Percentiles rank a stretch among this genome's conserved stretches.
These are phyloP conservation scores for Omphaloscelis lunosa DNA, from an alignment of 2,888 invertebrate species.

Conservation along the genomic window DNA sequence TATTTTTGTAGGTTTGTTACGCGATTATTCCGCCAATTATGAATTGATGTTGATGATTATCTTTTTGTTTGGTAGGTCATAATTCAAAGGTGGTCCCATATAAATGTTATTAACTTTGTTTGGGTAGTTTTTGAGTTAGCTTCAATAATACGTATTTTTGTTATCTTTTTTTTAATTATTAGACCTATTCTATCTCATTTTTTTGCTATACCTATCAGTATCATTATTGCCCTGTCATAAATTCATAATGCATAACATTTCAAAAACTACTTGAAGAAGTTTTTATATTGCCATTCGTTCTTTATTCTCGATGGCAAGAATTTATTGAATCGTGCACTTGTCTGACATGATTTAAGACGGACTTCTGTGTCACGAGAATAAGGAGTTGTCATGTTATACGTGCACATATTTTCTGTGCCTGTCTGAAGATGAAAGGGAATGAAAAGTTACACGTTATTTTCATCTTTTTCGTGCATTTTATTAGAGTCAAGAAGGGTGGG, in stretches of 20 bases:
- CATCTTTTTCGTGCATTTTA: conserved; percentile 10
- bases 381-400: conserved; percentile 28
- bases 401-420: conserved; percentile 16
- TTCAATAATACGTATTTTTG: too few species aligned
- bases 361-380: conserved; percentile 6
- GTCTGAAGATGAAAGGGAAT: conserved; percentile 25
- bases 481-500: neutral
- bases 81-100: too few species aligned
- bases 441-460: conserved; percentile 23
- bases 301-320: conserved; percentile 4
- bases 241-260: conserved; percentile 17
- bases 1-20: too few species aligned
- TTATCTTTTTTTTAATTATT: neutral
- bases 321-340: conserved; percentile 45
- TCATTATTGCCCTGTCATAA: neutral
- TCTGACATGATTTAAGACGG: conserved; percentile 34
- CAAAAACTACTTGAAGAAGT: conserved; percentile 18
- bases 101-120: too few species aligned
- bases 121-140: too few species aligned
- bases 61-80: too few species aligned
- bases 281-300: conserved; percentile 1
- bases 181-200: neutral
- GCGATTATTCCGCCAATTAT: too few species aligned
- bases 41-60: too few species aligned
- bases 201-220: neutral